Evolutionary conservation across 2,888 invertebrate species (phyloP).

Genomic region (Polydesmus complanatus): DNA sequence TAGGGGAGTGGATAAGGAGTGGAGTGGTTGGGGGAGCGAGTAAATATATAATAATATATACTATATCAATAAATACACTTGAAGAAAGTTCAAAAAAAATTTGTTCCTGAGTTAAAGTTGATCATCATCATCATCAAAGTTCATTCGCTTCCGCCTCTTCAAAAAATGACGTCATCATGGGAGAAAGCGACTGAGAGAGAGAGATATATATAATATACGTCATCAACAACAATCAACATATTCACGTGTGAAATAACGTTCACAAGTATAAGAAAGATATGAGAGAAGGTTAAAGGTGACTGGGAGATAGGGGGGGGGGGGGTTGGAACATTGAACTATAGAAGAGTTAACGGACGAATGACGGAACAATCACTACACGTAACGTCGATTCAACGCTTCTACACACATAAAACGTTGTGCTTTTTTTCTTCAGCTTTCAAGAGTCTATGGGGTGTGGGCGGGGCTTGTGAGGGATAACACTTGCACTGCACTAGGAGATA

Average conservation of each 20-base stretch:
- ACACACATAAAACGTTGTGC: too few species aligned
- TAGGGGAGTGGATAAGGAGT: neutral
- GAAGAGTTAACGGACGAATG: too few species aligned
- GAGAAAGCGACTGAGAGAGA: too few species aligned
- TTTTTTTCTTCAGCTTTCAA: neutral
- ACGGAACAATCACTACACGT: too few species aligned
- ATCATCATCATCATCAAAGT: conserved; percentile 10
- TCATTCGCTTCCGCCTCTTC: neutral
- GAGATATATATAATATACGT: too few species aligned
- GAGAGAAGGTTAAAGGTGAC: too few species aligned
- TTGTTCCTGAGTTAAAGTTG: conserved; percentile 16
- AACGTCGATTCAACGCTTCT: too few species aligned
- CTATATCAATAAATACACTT: neutral
- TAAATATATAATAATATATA: neutral
- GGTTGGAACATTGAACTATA: neutral
- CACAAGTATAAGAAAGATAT: neutral
- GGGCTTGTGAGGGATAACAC: neutral
- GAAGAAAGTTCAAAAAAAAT: neutral
- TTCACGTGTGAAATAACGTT: neutral
- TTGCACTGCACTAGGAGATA: too few species aligned
- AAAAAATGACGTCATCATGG: too few species aligned
- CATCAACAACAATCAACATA: conserved; percentile 8
- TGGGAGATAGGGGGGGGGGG: neutral
- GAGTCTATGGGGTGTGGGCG: neutral
- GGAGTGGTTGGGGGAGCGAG: neutral